phyloP scores from a whole-genome alignment of 2,797 vertebrate genomes.

The Etheostoma perlongum region DNA sequence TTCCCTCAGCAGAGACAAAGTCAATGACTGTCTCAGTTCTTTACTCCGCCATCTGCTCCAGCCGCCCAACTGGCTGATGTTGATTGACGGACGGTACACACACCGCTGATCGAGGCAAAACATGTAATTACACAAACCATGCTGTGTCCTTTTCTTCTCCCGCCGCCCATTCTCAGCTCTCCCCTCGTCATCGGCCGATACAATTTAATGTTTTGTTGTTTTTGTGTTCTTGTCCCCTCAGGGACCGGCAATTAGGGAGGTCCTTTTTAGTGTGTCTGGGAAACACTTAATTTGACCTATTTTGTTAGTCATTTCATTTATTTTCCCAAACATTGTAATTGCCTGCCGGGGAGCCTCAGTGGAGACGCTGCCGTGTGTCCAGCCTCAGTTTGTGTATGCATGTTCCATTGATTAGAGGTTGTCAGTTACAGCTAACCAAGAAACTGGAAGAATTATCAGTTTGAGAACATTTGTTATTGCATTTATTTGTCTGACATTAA shows the following conservation, averaged over 20 bases:
- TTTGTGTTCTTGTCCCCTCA: slow-evolving; percentile 63
- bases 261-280: slow-evolving; percentile 66
- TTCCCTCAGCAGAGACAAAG: slow-evolving; percentile 47
- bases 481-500: background rate
- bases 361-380: slow-evolving; percentile 38
- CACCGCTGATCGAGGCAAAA: slow-evolving; percentile 58
- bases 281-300: slow-evolving; percentile 85
- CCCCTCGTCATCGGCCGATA: slow-evolving; percentile 47
- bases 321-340: slow-evolving; percentile 83
- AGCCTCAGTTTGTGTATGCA: slow-evolving; percentile 44
- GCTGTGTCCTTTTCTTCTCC: slow-evolving; percentile 63
- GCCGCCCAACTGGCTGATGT: slow-evolving; percentile 34
- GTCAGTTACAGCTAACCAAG: slow-evolving; percentile 36
- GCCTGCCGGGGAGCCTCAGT: slow-evolving; percentile 71
- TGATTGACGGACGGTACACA: slow-evolving; percentile 70
- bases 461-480: background rate
- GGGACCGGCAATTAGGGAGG: slow-evolving; percentile 80
- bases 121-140: slow-evolving; percentile 71
- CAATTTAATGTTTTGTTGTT: slow-evolving; percentile 72
- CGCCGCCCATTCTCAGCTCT: slow-evolving; percentile 27
- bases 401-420: slow-evolving; percentile 67
- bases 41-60: slow-evolving; percentile 45
- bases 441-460: slow-evolving; percentile 9
- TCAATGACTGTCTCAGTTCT: slow-evolving; percentile 50
- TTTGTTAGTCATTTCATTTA: slow-evolving; percentile 83